phyloP scores from a whole-genome alignment of 2,797 vertebrate species.

The Sciurus carolinensis region DNA sequence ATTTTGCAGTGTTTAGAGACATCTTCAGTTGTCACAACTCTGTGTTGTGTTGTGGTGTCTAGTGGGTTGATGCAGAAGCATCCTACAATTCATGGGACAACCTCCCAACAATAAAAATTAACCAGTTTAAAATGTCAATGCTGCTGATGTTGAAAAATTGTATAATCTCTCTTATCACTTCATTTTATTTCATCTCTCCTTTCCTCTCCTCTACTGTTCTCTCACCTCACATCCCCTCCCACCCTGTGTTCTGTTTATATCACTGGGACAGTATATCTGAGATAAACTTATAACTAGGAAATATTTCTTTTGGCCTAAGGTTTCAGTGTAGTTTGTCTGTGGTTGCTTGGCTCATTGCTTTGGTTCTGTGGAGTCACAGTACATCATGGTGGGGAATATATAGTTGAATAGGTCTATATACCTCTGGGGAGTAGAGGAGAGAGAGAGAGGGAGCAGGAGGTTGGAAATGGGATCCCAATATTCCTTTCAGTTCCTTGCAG shows the following conservation, averaged over 20 bases:
- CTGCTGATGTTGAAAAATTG: not conserved
- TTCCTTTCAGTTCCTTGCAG: not conserved
- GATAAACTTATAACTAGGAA: no score
- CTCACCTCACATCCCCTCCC: not conserved
- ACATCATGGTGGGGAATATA: not conserved
- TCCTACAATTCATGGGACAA: not conserved
- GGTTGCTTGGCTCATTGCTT: not conserved
- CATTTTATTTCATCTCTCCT: not conserved
- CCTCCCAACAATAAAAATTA: not conserved
- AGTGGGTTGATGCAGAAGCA: not conserved
- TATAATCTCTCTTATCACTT: not conserved
- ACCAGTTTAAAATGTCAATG: not conserved
- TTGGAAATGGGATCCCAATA: not conserved
- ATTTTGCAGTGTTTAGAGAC: not conserved
- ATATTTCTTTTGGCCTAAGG: no score
- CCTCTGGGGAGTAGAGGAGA: not conserved
- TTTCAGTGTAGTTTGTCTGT: not conserved
- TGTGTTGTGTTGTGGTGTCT: not conserved
- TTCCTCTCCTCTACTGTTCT: not conserved
- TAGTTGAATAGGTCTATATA: not conserved
- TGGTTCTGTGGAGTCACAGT: not conserved
- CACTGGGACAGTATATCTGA: not conserved
- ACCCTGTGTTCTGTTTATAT: not conserved
- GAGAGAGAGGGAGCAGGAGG: not conserved
- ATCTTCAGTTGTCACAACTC: constrained; percentile 33